A percentile compares a stretch with the other conserved stretches of the same genome.
phyloP scores from a whole-genome alignment of 1,140 invertebrate species.

The Lerema accius region DNA sequence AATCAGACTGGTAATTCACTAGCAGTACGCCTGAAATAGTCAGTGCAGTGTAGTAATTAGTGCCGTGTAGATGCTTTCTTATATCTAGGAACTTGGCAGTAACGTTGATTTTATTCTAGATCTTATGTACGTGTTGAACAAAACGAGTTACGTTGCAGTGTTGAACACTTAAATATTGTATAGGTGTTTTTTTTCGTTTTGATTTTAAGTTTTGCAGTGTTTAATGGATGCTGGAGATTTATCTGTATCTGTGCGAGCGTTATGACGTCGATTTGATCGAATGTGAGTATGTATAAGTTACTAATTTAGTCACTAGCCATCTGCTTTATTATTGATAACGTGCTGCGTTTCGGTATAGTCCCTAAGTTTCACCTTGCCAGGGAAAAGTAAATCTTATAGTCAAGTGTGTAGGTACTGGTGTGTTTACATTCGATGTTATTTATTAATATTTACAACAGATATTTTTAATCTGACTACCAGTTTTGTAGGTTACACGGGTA shows the following conservation, averaged over 20 bases:
- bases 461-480: too few relatives aligned
- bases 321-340: constrained; percentile 21
- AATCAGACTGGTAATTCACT: constrained; percentile 68
- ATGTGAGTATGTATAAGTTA: constrained; percentile 29
- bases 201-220: too few relatives aligned
- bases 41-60: constrained; percentile 70
- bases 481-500: too few relatives aligned
- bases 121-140: too few relatives aligned
- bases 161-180: not conserved
- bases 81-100: constrained; percentile 54
- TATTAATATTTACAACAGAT: too few relatives aligned
- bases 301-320: constrained; percentile 13
- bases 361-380: constrained; percentile 2
- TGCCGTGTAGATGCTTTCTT: constrained; percentile 43
- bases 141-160: not conserved
- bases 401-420: too few relatives aligned
- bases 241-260: constrained; percentile 1
- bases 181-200: too few relatives aligned
- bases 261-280: constrained; percentile 24
- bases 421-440: too few relatives aligned
- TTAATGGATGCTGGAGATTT: constrained; percentile 1
- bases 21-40: constrained; percentile 71
- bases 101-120: too few relatives aligned
- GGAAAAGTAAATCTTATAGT: too few relatives aligned
- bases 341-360: not conserved